Base-by-base conservation (phyloP, 1,140 invertebrate genomes). In the Sesamia nonagrioides region DNA sequence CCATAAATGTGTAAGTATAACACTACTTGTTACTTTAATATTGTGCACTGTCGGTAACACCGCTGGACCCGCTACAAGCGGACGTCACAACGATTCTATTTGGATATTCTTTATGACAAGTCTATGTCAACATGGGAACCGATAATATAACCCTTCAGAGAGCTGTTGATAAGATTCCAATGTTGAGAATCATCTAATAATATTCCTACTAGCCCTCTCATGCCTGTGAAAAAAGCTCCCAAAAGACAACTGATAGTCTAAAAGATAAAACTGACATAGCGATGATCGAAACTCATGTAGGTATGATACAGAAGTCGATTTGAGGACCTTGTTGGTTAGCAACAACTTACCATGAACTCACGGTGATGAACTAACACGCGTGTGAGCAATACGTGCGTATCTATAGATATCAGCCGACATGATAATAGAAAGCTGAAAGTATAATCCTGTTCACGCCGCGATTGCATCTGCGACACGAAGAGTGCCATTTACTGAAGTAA, bases 1-100 rank as follows among this genome's bases (percentile, higher is more conserved):
- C 61, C 37, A 66, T 66, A 66, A 66, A 37, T 66, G 61, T 18
- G 61, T 9, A 66, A 66, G 61, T 66, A 37, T 66, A 66, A 42
- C 61, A 42, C 11, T 21, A 37, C 61, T 66, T 66, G 60, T 66
- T 66, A 66, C 61, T 42, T 5, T 42, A 42, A 42, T 13, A 13
- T 66, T 42, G 61, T 15, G 45, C 9, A 45, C 9, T 45, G 45
- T 0, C 3, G 11, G 27, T 1, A 27, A 27, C 15, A 40, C 13
- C n/a, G 45, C 45, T 50, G 45, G 45, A n/a, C 15, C 45, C 11
- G 15, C 4, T 13, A 50, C n/a, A 50, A 3, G 15, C 15, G 13
- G 11, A 8, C 3, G 15, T n/a, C 15, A 50, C n/a, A 50, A 50
- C 13, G 45, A 5, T 50, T 50, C 45, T 0, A 5, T 50, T 50